Base-by-base conservation (phyloP, 2,888 invertebrate genomes). In the Malthinus flaveolus region DNA sequence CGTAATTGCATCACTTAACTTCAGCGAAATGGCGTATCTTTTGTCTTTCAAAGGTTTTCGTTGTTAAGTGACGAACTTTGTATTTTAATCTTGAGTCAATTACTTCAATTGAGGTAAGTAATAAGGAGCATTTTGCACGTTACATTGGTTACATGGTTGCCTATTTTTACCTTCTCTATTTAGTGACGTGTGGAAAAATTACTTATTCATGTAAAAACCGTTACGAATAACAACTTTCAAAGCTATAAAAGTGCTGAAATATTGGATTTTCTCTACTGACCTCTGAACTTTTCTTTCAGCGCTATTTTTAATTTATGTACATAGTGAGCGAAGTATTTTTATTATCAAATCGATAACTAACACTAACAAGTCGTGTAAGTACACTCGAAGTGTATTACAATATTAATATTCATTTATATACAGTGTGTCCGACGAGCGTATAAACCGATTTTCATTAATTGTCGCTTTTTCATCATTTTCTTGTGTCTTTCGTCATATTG, bases 221-320 rank as follows among this genome's bases (percentile, higher is more conserved):
- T 23, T 5, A 23, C 23, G 23, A 23, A 5, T 23, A 5, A 23
- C 23, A 5, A 23, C 2, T 23, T 23, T 23, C 2, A 23, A 23
- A 23, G 23, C 23, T 23, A 23, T 5, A 23, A 5, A 23, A 23
- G 23, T 23, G 23, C 23, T 23, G 23, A 23, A 23, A 23, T 23
- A 23, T 23, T 47, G 47, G 36, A 37, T 56, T 44, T 56, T 49
- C 45, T 32, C 13, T 34, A 35, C 42, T 46, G 45, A 56, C 56
- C 56, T 44, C n/a, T 56, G 39, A 56, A 49, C 44, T 49, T 55
- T 42, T 49, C 44, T 13, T 31, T 44, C 32, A 49, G 39, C 15
- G 45, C 35, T 49, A 49, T 49, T 56, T 49, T 56, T 49, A 56
- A 44, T 34, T 42, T 36, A 36, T 35, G 49, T 49, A 55, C 48